Conservation (phyloP, 1,140 invertebrate species). For the Trialeurodes vaporariorum region DNA sequence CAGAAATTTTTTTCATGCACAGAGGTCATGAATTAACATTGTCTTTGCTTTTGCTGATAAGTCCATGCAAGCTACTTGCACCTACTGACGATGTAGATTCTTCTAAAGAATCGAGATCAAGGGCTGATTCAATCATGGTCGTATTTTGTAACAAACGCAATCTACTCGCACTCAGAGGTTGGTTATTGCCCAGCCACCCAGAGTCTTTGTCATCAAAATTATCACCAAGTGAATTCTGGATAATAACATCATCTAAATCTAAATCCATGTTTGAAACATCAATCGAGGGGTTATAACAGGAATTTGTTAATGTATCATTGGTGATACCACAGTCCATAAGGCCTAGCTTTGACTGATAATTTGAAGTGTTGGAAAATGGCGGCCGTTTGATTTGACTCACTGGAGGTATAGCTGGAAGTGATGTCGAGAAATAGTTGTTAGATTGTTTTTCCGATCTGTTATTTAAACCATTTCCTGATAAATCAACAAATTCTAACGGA, state of each 20-base stretch:
- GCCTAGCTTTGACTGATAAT: neutral
- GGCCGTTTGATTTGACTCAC: neutral
- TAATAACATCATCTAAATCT: slow-evolving; percentile 24
- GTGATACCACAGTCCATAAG: neutral
- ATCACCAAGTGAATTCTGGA: neutral
- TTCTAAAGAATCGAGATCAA: slow-evolving; percentile 70
- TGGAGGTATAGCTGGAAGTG: neutral
- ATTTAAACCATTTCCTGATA: no score
- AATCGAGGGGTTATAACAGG: neutral
- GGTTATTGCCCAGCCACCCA: neutral
- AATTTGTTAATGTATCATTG: neutral
- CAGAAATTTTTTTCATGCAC: no score
- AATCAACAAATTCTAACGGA: neutral
- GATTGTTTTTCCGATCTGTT: neutral
- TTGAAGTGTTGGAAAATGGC: neutral
- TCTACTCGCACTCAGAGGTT: slow-evolving; percentile 42
- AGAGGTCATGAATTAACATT: slow-evolving; percentile 17
- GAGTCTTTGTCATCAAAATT: neutral
- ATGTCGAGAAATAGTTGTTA: neutral
- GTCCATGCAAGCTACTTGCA: slow-evolving; percentile 40
- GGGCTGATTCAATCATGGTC: slow-evolving; percentile 74
- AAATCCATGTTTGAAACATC: slow-evolving; percentile 16
- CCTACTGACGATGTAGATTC: slow-evolving; percentile 43
- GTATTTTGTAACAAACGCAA: slow-evolving; percentile 62
- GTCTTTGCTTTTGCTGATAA: slow-evolving; percentile 34